Base-by-base conservation (phyloP, 2,113 vertebrate genomes). In the Pangasianodon gigas region DNA sequence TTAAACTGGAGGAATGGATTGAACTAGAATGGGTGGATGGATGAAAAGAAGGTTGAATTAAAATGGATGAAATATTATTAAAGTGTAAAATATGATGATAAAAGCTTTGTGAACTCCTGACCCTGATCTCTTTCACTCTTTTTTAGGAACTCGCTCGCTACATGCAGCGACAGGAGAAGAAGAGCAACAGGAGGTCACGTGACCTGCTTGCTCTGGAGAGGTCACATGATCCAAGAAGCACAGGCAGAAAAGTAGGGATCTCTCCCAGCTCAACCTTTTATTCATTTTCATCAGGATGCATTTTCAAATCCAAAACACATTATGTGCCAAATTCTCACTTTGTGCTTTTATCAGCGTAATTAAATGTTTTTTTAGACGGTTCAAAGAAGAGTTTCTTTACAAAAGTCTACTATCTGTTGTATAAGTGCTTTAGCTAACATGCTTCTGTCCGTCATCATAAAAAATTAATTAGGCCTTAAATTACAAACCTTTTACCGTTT, bases 111-210 rank as follows among this genome's bases (percentile, higher is more conserved):
- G 52, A 83, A 41, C 81, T 37, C 32, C 54, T 60, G 82, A 84
- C 16, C 56, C 37, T 24, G 0, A 60, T 41, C 32, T 26, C 19
- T 44, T 37, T 41, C 11, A 6, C 26, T 79, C 21, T 80, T 16
- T 81, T 52, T 32, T 79, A 97, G 97, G 96, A 97, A 94, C 96
- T 97, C 32, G 96, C 97, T 18, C 95, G 90, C n/a, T 97, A 95
- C 77, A 96, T 97, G 91, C 96, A 97, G 82, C 95, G 95, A 48
- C 95, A 96, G 60, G 96, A 97, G 93, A 94, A 96, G 0, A 96
- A 94, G 90, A 89, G 93, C 0, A 94, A 95, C 86, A 93, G 94
- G 21, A 56, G 92, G 69, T 95, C 96, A 32, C 92, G 92, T 26
- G 95, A 95, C 80, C 90, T 94, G 0, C 94, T 96, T 26, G 93